Evolutionary conservation across 2,888 invertebrate species (phyloP), one percentile per base, ranked within the genome.

Genomic region (Drosophila helvetica): DNA sequence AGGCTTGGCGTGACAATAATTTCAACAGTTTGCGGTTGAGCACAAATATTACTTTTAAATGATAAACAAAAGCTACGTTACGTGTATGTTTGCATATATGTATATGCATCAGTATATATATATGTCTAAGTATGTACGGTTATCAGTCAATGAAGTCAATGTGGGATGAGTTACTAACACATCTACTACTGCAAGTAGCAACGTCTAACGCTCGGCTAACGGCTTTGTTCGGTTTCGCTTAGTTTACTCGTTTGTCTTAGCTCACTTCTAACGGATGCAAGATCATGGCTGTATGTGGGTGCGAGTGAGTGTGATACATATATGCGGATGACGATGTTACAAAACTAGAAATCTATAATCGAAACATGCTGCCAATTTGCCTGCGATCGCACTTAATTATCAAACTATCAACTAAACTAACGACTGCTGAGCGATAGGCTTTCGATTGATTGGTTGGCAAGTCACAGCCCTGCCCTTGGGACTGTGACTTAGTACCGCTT

Each of bases 401-500:
- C 57, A 69, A 47, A 51, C 43, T 46, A 27, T 27, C 12, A 46
- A 19, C 51, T 42, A 38, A 46, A 27, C 66, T 42, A 38, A 38
- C 9, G 42, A 47, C 60, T 18, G 25, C 43, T 17, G 43, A 45
- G 50, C 27, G n/a, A 50, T 30, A 30, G 52, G 52, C 19, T 48
- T 43, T 17, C 27, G 50, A 47, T 61, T 60, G 22, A 46, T 19
- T 67, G 45, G 12, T 53, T 47, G 43, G 62, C 22, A 57, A 82
- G 83, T 88, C 85, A 88, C 85, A 89, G 71, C 66, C 38, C 22
- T n/a, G n/a, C 17, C 18, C 30, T 22, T 18, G 66, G 48, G 58
- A 51, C 79, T 83, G 90, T 89, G 90, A 90, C 89, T 89, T 90
- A 91, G 78, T 90, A 91, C 91, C 91, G 86, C 77, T 86, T 86